Evolutionary conservation across 2,113 vertebrate genomes (phyloP), one percentile per base, ranked within the genome.

Genomic region (Odontophorus gujanensis): DNA sequence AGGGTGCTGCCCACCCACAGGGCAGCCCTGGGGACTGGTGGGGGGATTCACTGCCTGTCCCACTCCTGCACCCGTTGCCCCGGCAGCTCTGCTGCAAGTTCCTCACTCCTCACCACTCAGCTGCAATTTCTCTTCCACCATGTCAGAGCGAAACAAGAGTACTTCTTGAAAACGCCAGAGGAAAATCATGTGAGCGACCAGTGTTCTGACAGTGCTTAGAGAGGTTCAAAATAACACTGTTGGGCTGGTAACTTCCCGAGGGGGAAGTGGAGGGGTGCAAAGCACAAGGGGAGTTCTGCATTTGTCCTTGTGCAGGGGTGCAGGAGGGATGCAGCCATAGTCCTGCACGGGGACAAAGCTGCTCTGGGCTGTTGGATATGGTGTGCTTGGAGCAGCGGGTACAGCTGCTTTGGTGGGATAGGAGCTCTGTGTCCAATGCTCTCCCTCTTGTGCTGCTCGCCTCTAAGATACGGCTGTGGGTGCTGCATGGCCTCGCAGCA

Each of bases 101-200:
- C 89, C 83, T 89, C 67, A 57, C 84, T 82, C 80, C 13, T 55
- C 20, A 0, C 25, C 22, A 36, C 76, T 78, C 0, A 34, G 42
- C 67, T 89, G 76, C 34, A 22, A 6, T 43, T 81, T 73, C 26
- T 16, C 80, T 96, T 92, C 81, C 74, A 92, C 85, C 17, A 0
- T 93, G 92, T 96, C 96, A 95, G 89, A 96, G 65, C 0, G 94
- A 93, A 95, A 93, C 81, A 89, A 82, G 63, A 77, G 45, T 15
- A 79, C 71, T 93, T 92, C 86, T 96, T 91, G 79, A 95, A 95
- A 96, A 96, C 91, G 81, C 63, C 38, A 55, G 81, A 63, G 91
- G 84, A 85, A 42, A 80, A 89, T 85, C 92, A 95, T 67, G 92
- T 95, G 96, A 91, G 78, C 2, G 36, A 57, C 89, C 63, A 30